phyloP scores from a whole-genome alignment of 2,888 invertebrate species.

The Apamea anceps region DNA sequence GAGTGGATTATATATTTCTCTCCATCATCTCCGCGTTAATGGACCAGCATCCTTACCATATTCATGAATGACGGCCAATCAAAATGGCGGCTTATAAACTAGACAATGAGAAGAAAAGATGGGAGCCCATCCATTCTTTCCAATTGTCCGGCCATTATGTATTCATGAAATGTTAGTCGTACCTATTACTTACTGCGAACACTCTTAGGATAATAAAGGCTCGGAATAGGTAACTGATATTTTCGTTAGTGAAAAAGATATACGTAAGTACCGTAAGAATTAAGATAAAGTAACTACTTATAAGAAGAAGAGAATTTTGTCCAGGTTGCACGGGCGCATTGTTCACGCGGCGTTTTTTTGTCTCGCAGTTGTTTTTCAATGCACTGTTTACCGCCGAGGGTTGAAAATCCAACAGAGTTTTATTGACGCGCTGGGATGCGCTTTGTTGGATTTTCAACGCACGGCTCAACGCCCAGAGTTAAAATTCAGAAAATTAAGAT shows the following conservation, averaged over 20 bases:
- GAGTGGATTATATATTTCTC: background rate
- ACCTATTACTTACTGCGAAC: background rate
- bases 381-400: background rate
- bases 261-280: too few relatives aligned
- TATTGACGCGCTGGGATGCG: background rate
- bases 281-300: background rate
- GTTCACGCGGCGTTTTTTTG: background rate
- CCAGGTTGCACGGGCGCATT: background rate
- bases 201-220: background rate
- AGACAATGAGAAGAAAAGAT: slow-evolving; percentile 19
- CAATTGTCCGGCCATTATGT: slow-evolving; percentile 4
- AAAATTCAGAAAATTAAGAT: background rate
- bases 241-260: background rate
- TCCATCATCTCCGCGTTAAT: background rate
- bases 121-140: background rate
- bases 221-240: background rate
- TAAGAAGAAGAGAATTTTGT: background rate
- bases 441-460: background rate
- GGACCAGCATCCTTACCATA: background rate
- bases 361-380: background rate
- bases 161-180: slow-evolving; percentile 30
- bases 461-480: background rate
- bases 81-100: slow-evolving; percentile 2
- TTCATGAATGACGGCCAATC: slow-evolving; percentile 1
- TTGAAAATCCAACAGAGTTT: background rate